phyloP scores from a whole-genome alignment of 1,140 invertebrate genomes.

The Drosophila cardini region DNA sequence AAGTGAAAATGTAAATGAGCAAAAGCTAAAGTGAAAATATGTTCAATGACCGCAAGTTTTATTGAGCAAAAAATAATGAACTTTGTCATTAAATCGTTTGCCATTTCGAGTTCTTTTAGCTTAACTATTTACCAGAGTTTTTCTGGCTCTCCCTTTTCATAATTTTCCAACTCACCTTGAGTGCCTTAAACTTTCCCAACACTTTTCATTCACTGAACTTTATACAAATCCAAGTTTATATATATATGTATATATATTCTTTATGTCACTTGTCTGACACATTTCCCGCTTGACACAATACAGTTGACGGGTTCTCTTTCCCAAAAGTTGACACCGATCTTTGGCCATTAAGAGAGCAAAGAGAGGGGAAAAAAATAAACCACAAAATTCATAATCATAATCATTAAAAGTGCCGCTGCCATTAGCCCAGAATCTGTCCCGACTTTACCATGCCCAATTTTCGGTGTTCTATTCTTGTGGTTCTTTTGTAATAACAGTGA shows the following conservation, averaged over 20 bases:
- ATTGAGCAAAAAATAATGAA: constrained; percentile 6
- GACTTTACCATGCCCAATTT: constrained; percentile 12
- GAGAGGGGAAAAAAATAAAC: constrained; percentile 7
- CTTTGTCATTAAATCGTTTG: constrained; percentile 9
- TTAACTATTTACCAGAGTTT: not conserved
- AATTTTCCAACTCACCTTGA: not conserved
- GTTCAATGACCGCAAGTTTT: constrained; percentile 10
- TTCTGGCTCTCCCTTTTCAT: constrained; percentile 8
- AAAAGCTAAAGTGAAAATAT: constrained; percentile 12
- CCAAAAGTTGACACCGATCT: constrained; percentile 70
- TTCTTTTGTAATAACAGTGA: constrained; percentile 45
- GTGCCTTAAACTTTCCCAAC: constrained; percentile 11
- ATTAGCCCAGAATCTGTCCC: constrained; percentile 69
- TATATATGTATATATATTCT: too few species aligned
- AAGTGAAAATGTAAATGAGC: constrained; percentile 13
- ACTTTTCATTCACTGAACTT: constrained; percentile 7
- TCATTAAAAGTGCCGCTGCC: constrained; percentile 75
- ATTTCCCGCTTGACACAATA: constrained; percentile 35
- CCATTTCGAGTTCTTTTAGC: not conserved
- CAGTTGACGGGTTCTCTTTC: constrained; percentile 34
- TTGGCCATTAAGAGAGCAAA: constrained; percentile 31
- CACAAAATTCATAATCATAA: constrained; percentile 73
- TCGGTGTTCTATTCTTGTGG: constrained; percentile 53
- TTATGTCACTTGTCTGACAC: constrained; percentile 33
- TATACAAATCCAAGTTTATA: constrained; percentile 1